Conservation (phyloP, 2,113 vertebrate species). For the Odocoileus virginianus region DNA sequence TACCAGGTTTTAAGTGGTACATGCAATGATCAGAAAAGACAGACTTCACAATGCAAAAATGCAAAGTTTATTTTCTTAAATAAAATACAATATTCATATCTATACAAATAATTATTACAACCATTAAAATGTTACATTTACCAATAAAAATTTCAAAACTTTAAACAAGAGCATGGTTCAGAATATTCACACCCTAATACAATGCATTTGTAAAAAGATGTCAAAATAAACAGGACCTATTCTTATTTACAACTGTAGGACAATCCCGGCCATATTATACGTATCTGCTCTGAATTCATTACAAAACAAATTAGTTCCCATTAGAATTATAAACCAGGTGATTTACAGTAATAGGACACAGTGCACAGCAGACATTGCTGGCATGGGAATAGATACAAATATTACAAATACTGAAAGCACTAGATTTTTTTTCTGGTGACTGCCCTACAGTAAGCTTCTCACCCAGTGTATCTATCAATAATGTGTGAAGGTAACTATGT, state of each 20-base stretch:
- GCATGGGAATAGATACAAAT: constrained; percentile 71
- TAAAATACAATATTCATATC: constrained; percentile 87
- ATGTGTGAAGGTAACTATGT: constrained; percentile 63
- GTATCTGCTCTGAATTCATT: constrained; percentile 76
- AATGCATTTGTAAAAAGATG: constrained; percentile 83
- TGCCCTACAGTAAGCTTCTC: constrained; percentile 66
- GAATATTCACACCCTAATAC: constrained; percentile 83
- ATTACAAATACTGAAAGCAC: constrained; percentile 74
- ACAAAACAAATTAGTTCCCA: constrained; percentile 76
- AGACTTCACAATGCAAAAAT: constrained; percentile 70
- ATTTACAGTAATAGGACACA: constrained; percentile 76
- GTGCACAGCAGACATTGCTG: constrained; percentile 70
- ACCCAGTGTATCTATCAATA: constrained; percentile 61
- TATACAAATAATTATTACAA: constrained; percentile 89
- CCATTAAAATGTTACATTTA: constrained; percentile 86
- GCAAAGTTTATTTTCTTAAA: constrained; percentile 83
- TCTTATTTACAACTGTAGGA: constrained; percentile 82
- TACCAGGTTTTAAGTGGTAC: not conserved
- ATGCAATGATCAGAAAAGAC: constrained; percentile 5
- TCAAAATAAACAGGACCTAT: constrained; percentile 83
- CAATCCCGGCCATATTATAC: constrained; percentile 77
- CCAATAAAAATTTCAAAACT: constrained; percentile 85
- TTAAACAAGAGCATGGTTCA: constrained; percentile 81
- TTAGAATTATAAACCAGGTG: constrained; percentile 67
- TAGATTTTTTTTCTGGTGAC: constrained; percentile 74